Evolutionary conservation across 2,113 vertebrate species (phyloP).

Genomic region (Lipotes vexillifer): DNA sequence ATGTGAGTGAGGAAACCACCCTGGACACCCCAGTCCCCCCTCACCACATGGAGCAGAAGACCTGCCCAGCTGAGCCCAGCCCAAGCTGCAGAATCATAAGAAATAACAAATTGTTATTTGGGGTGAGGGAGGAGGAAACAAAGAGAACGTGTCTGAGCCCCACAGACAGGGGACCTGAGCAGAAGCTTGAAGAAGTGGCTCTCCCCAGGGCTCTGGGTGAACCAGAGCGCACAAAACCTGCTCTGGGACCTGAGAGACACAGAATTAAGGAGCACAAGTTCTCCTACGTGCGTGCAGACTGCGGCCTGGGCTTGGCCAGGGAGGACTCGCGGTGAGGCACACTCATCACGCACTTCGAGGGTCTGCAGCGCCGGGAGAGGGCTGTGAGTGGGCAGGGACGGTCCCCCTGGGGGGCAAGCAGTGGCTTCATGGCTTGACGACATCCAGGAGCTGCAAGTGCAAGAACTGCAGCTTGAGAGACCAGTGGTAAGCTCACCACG

Average conservation of each 20-base stretch:
- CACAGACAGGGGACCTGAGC: neutral
- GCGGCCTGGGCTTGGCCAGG: neutral
- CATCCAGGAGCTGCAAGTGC: neutral
- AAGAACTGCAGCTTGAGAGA: neutral
- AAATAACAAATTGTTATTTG: neutral
- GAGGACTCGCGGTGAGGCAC: neutral
- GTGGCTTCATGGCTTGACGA: neutral
- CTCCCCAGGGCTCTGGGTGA: neutral
- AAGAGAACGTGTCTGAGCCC: neutral
- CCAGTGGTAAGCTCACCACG: neutral
- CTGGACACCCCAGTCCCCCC: too few species aligned
- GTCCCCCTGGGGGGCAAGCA: too few species aligned
- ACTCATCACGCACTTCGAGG: neutral
- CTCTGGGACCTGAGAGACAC: neutral
- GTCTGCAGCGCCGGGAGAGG: neutral
- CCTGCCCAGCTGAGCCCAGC: neutral
- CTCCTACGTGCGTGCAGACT: neutral
- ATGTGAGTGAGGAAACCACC: neutral
- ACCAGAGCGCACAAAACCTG: neutral
- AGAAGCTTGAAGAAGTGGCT: neutral
- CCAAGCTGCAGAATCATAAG: neutral
- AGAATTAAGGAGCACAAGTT: neutral
- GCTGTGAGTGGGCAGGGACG: neutral
- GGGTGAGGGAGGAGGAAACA: neutral
- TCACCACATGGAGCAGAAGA: neutral